phyloP scores from a whole-genome alignment of 2,888 invertebrate species.

The Morpho deidamia region DNA sequence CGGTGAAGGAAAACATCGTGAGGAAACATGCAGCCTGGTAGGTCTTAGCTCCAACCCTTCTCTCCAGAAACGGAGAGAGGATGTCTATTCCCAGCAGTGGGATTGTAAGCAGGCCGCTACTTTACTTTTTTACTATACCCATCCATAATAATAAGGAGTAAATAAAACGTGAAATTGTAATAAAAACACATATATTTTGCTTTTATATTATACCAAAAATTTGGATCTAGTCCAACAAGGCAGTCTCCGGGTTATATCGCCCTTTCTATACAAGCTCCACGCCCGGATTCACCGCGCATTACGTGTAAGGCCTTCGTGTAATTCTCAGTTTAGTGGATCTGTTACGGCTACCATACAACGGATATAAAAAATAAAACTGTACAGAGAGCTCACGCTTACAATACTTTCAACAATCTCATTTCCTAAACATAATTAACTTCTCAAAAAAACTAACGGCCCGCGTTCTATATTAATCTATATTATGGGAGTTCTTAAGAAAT shows the following conservation, averaged over 20 bases:
- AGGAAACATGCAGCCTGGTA: no score
- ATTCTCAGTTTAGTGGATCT: conserved; percentile 45
- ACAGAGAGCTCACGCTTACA: conserved; percentile 20
- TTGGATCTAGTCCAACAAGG: conserved; percentile 67
- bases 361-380: conserved; percentile 24
- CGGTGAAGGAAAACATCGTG: no score
- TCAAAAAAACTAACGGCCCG: conserved; percentile 15
- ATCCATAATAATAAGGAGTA: conserved; percentile 8
- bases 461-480: conserved; percentile 5
- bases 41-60: no score
- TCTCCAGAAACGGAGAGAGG: no score
- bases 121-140: no score
- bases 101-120: no score
- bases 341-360: conserved; percentile 19
- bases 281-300: conserved; percentile 45
- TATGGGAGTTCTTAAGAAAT: conserved; percentile 8
- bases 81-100: no score
- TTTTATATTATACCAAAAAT: conserved; percentile 69
- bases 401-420: conserved; percentile 9
- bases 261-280: conserved; percentile 50
- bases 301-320: conserved; percentile 48
- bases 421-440: conserved; percentile 1
- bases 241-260: conserved; percentile 55
- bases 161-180: conserved; percentile 64
- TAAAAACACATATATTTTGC: conserved; percentile 77